phyloP scores from a whole-genome alignment of 2,113 vertebrate species.

The Phrynocephalus versicolor region DNA sequence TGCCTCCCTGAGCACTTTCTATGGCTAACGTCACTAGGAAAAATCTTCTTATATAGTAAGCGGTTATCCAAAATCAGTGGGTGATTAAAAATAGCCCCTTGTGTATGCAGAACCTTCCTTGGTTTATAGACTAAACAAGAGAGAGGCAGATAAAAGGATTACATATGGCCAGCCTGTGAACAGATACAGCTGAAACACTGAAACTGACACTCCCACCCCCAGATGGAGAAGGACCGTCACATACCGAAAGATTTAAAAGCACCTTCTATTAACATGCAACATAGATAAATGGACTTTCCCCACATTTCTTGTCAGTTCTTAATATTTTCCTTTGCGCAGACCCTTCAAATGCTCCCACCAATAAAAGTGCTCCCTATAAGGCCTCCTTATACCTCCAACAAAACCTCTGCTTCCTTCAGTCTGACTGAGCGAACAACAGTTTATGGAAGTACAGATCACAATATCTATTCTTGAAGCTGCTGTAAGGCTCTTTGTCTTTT shows the following conservation, averaged over 20 bases:
- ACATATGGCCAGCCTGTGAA: fast-evolving
- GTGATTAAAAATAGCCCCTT: slow-evolving; percentile 52
- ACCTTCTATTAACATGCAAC: neutral
- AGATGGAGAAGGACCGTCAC: neutral
- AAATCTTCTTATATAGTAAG: slow-evolving; percentile 67
- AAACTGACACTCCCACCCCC: fast-evolving
- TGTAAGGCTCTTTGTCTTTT: neutral
- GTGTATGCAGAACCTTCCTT: fast-evolving
- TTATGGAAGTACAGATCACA: neutral
- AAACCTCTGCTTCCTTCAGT: neutral
- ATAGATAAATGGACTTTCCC: slow-evolving; percentile 11
- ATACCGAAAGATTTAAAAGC: fast-evolving
- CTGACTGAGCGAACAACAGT: neutral
- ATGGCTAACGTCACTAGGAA: slow-evolving; percentile 35
- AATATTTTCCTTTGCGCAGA: neutral
- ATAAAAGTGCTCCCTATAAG: neutral
- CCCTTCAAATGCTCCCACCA: neutral
- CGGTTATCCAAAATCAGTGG: slow-evolving; percentile 42
- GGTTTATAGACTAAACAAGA: slow-evolving; percentile 24
- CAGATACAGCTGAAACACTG: fast-evolving
- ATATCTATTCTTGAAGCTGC: neutral
- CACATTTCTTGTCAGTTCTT: fast-evolving
- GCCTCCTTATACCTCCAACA: neutral
- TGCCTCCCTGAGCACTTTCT: slow-evolving; percentile 51
- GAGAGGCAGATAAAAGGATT: neutral